Percentiles rank a stretch among this genome's conserved stretches.
Evolutionary conservation across 2,797 vertebrate genomes (phyloP).

Genomic region (Myotis findleyi): DNA sequence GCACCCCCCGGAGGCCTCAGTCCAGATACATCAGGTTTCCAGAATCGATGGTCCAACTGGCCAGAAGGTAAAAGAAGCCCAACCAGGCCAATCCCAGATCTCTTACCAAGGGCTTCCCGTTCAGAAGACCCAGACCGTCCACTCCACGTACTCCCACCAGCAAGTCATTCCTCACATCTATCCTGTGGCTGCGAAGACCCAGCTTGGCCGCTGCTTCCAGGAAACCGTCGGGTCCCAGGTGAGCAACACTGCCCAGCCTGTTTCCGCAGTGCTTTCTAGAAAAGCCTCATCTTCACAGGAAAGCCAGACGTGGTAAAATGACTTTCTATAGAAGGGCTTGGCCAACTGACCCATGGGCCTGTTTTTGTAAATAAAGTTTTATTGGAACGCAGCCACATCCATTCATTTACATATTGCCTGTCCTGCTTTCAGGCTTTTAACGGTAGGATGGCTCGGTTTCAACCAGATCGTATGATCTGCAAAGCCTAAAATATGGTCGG

Average conservation of each 20-base stretch:
- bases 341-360: background rate
- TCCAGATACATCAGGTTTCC: conserved; percentile 98
- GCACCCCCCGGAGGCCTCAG: conserved; percentile 97
- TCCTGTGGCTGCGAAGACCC: conserved; percentile 94
- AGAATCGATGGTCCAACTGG: conserved; percentile 92
- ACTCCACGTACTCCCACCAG: conserved; percentile 91
- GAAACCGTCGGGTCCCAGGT: conserved; percentile 97
- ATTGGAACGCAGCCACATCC: background rate
- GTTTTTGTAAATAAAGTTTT: conserved; percentile 32
- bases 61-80: conserved; percentile 90
- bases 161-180: conserved; percentile 92
- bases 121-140: conserved; percentile 93
- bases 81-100: conserved; percentile 89
- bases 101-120: conserved; percentile 92
- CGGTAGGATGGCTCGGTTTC: background rate
- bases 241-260: conserved; percentile 68
- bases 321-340: background rate
- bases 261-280: background rate
- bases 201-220: conserved; percentile 98
- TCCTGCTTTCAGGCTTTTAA: background rate
- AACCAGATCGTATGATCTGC: background rate
- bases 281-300: background rate
- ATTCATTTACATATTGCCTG: background rate
- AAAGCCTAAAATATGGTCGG: background rate
- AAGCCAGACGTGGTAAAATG: background rate